Conservation (phyloP, 2,888 invertebrate species). For the Cephalotes varians region DNA sequence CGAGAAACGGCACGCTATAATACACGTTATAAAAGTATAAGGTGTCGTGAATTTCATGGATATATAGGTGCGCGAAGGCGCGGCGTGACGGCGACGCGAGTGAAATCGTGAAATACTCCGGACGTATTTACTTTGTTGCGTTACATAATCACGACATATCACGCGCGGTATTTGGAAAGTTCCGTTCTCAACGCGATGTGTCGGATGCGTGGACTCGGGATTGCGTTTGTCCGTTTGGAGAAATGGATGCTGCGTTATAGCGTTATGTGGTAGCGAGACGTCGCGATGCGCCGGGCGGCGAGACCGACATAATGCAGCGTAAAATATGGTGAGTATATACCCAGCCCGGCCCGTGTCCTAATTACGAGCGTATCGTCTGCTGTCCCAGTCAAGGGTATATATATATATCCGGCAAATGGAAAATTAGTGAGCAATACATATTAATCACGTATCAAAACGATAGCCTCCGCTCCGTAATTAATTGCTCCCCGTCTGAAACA, state of each 20-base stretch:
- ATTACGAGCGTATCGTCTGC: conserved; percentile 69
- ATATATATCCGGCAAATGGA: conserved; percentile 67
- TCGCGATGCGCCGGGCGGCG: conserved; percentile 23
- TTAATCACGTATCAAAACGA: conserved; percentile 70
- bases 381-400: conserved; percentile 59
- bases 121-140: conserved; percentile 27
- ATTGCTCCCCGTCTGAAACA: conserved; percentile 58
- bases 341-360: conserved; percentile 64
- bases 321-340: conserved; percentile 68
- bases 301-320: conserved; percentile 69
- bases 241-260: conserved; percentile 54
- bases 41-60: background rate
- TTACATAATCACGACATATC: conserved; percentile 40
- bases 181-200: conserved; percentile 35
- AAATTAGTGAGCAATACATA: conserved; percentile 75
- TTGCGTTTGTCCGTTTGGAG: conserved; percentile 57
- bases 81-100: background rate
- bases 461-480: conserved; percentile 60
- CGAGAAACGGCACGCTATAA: background rate
- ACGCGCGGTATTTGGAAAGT: conserved; percentile 22
- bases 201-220: conserved; percentile 54
- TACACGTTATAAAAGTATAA: background rate
- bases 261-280: background rate
- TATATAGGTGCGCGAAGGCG: background rate
- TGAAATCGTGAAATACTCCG: conserved; percentile 9